Percentiles rank a stretch among this genome's conserved stretches.
Evolutionary conservation across 2,113 vertebrate genomes (phyloP).

Genomic region (Solenodon paradoxus): DNA sequence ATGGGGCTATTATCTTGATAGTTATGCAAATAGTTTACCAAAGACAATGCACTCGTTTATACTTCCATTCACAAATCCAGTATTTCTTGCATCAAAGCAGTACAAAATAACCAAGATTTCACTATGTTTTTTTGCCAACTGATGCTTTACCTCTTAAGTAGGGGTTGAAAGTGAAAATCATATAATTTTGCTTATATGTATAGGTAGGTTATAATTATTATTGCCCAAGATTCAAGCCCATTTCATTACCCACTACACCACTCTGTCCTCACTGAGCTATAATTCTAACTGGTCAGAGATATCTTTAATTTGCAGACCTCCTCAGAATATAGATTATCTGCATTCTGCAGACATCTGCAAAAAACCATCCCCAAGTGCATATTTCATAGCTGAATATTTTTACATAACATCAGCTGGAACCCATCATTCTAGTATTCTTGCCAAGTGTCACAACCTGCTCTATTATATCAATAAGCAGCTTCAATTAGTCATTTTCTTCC

Average conservation of each 20-base stretch:
- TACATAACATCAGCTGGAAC: constrained; percentile 74
- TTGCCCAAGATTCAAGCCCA: constrained; percentile 65
- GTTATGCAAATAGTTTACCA: constrained; percentile 21
- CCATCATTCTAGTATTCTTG: constrained; percentile 33
- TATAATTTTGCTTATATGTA: constrained; percentile 53
- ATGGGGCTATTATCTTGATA: not conserved
- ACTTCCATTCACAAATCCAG: not conserved
- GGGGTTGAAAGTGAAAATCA: not conserved
- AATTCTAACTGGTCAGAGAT: constrained; percentile 78
- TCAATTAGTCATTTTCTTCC: constrained; percentile 78
- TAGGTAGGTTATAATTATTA: constrained; percentile 68
- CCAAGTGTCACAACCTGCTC: constrained; percentile 69
- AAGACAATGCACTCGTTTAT: constrained; percentile 8
- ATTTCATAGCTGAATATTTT: constrained; percentile 76
- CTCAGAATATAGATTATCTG: constrained; percentile 74
- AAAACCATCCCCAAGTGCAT: constrained; percentile 66
- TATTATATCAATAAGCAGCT: constrained; percentile 78
- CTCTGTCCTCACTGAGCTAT: constrained; percentile 51
- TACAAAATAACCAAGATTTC: constrained; percentile 19
- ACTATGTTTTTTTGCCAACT: not conserved
- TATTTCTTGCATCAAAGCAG: not conserved
- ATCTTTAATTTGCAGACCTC: constrained; percentile 78
- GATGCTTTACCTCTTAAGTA: not conserved
- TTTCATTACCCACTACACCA: constrained; percentile 56
- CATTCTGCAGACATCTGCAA: constrained; percentile 77